phyloP scores from a whole-genome alignment of 1,140 invertebrate genomes.

The Paracyclopina nana region DNA sequence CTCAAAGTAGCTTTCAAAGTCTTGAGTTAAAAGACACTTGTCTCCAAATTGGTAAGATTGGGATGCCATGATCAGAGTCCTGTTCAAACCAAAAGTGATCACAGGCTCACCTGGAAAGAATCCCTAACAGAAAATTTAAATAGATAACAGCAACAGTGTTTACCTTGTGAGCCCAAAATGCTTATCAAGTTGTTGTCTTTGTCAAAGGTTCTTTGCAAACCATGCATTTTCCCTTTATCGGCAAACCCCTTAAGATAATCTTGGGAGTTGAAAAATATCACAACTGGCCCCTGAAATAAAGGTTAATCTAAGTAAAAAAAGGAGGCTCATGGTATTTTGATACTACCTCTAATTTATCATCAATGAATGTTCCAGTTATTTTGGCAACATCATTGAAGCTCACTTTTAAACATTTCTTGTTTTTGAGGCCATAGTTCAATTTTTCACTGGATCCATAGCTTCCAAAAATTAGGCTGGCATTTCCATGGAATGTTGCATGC shows the following conservation, averaged over 20 bases:
- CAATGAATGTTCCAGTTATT: not conserved
- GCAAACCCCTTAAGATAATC: not conserved
- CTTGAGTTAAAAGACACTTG: not conserved
- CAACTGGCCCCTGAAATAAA: too few relatives aligned
- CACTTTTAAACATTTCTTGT: not conserved
- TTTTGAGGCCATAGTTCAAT: not conserved
- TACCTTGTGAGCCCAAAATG: too few relatives aligned
- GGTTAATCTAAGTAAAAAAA: too few relatives aligned
- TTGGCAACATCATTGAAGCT: not conserved
- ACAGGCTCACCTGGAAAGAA: not conserved
- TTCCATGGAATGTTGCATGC: not conserved
- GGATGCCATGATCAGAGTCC: not conserved
- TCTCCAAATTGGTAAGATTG: too few relatives aligned
- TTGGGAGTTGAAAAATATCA: not conserved
- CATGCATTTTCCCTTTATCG: too few relatives aligned
- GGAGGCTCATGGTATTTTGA: too few relatives aligned
- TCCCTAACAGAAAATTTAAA: not conserved
- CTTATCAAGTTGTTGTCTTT: not conserved
- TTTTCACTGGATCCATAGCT: not conserved
- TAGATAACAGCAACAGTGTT: not conserved
- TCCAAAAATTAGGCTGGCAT: not conserved
- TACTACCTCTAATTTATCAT: not conserved
- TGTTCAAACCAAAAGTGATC: not conserved
- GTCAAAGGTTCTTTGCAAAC: not conserved
- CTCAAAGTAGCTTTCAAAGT: not conserved